Base-by-base conservation (phyloP, 2,797 vertebrate species). In the Peromyscus eremicus region DNA sequence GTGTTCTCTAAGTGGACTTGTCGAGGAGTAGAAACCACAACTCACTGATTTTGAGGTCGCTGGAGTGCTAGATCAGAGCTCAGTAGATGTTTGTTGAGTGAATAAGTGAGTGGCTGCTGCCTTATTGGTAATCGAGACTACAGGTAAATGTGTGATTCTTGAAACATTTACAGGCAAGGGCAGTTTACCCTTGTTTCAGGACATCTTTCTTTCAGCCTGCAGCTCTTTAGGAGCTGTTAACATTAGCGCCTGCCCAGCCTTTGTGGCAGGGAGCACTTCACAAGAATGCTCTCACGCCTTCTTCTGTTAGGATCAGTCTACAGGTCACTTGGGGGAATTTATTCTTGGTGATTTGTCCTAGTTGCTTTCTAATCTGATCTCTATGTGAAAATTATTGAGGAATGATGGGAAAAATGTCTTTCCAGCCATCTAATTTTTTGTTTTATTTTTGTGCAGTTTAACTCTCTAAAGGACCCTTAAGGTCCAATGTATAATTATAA, bases 371-470 rank as follows among this genome's bases (percentile, higher is more conserved):
- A 96, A 91, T 93, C 91, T 97, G 85, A 97, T 75, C 83, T 93
- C 86, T 81, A 9, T 82, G 87, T 94, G 71, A 94, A 96, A 88
- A 77, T 92, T 55, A 96, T 84, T 79, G 10, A 87, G 34, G 60
- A 94, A 88, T 64, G 81, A 92, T 43, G 88, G 96, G 95, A 96
- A 97, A 97, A 55, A n/a, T 70, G 89, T 96, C 92, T 98, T 98
- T 93, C 55, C 89, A 88, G 68, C 94, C 87, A 91, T 95, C 94
- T 93, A 84, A 86, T 97, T 92, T 98, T 96, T 96, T 84, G 32
- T 97, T 98, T 94, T 92, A 75, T 95, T 98, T 98, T 84, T 96
- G 23, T 52, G 85, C 64, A 94, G n/a, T 96, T 94, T 98, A 73
- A 96, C 97, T 96, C 97, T 96, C 92, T 93, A 96, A 97, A 87